Evolutionary conservation across 2,888 invertebrate species (phyloP), one percentile per base, ranked within the genome.

Genomic region (Ectobius pallidus): DNA sequence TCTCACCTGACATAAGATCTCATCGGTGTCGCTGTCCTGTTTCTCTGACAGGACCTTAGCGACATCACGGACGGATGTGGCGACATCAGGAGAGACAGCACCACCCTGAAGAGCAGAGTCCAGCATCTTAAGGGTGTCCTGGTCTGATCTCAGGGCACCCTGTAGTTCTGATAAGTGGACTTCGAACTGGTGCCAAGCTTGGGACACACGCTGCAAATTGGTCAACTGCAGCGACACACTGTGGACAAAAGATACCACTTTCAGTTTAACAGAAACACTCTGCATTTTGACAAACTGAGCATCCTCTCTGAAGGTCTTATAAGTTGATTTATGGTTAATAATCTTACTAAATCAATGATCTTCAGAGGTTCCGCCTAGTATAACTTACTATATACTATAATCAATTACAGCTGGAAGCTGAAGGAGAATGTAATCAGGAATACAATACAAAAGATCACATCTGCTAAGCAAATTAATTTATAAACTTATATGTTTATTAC

Each of bases 141-240:
- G 87, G 82, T 94, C 94, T 76, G 92, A 90, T 34, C 90, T 87
- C 68, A 94, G 83, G 32, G 92, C 93, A 68, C 89, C 88, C 79
- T 92, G 91, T 75, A 94, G 87, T 81, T 93, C 93, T 18, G 90
- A 88, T 71, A 94, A 84, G 11, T 93, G 91, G 73, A 87, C 86
- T 80, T 92, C 92, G 84, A 94, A 89, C 81, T 93, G 91, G 71
- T 89, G 88, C 92, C 92, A 92, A 34, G 89, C 89, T 77, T 87
- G 86, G 63, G 92, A 86, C 14, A 92, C 89, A 77, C 89, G 89
- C 80, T 91, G 92, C 73, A 94, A 84, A 76, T 89, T 89, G 77
- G 90, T 87, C 79, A 94, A 84, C 81, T 92, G 91, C 78, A 88
- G 88, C 77, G 89, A 90, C 73, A 92, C 90, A 80, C 93, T 93